Evolutionary conservation across 2,888 invertebrate species (phyloP), one percentile per base, ranked within the genome.

Genomic region (Oligia strigilis): DNA sequence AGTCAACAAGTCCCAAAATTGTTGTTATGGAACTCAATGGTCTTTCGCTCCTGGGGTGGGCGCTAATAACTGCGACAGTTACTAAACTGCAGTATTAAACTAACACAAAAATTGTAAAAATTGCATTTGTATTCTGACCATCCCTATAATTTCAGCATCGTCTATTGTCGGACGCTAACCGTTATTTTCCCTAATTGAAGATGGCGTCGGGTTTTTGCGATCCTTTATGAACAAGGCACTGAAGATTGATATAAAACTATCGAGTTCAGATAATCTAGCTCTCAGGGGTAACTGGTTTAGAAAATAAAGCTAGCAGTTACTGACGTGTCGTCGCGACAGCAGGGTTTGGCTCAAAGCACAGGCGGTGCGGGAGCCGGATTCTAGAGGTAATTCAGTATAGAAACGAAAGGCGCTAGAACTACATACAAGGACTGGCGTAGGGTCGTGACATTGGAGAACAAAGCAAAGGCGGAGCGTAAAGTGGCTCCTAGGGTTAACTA

Each of bases 321-420:
- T 78, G 82, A 95, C 95, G 94, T 94, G 82, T 93, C 92, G 93
- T 94, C 94, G 90, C 94, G 94, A 93, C 94, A 94, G 92, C 95
- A 95, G 91, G 95, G 95, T 92, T 94, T 93, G 92, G 94, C 91
- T 92, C 95, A 94, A 92, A 92, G 94, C 94, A 94, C 94, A 87
- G 94, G 94, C 91, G 93, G 93, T 92, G 93, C 94, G 92, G 94
- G 93, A 89, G 93, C 94, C 91, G 94, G 95, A 93, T 17, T 4
- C 11, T 36, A 77, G 17, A 13, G 14, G 13, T 60, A 36, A 14
- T 17, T 40, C 17, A 17, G 23, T 23, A 19, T 4, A 23, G 17
- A 60, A 60, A 36, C 14, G 11, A 49, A n/a, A n/a, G 9, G 9
- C 17, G 8, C 36, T 49, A 40, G 2, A n/a, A n/a, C n/a, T 72